Conservation (phyloP, 2,888 invertebrate species). For the Doris montereyensis region DNA sequence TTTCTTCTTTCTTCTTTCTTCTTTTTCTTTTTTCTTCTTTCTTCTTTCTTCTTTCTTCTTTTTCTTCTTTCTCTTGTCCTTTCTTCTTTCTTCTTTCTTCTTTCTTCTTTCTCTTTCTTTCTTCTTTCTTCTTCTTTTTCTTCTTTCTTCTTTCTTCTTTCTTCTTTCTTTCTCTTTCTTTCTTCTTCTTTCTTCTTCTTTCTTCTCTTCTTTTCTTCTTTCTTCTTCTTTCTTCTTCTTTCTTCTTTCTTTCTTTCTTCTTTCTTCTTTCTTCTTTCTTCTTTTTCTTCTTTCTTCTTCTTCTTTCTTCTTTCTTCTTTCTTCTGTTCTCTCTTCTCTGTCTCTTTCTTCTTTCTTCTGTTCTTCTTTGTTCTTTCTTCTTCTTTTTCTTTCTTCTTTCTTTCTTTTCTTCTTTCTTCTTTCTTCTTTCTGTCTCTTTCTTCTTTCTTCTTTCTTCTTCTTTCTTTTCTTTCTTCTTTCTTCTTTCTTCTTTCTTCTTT, state of each 20-base stretch:
- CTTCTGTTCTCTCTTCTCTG: neutral
- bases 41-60: neutral
- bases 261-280: neutral
- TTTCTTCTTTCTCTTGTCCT: neutral
- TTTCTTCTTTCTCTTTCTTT: neutral
- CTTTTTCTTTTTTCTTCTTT: neutral
- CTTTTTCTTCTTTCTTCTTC: neutral
- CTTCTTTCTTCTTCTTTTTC: neutral
- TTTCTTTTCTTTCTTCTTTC: neutral
- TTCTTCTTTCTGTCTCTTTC: neutral
- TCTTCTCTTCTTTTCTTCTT: neutral
- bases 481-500: neutral
- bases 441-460: neutral
- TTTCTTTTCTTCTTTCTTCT: neutral
- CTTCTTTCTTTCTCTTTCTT: neutral
- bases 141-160: neutral
- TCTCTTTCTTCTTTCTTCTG: neutral
- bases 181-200: neutral
- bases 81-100: neutral
- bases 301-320: neutral
- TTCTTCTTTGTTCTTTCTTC: neutral
- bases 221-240: neutral
- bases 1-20: neutral
- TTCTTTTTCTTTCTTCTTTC: neutral
- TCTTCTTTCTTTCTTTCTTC: neutral